Conservation (phyloP, 2,888 invertebrate genomes). For the Mimumesa dahlbomi region DNA sequence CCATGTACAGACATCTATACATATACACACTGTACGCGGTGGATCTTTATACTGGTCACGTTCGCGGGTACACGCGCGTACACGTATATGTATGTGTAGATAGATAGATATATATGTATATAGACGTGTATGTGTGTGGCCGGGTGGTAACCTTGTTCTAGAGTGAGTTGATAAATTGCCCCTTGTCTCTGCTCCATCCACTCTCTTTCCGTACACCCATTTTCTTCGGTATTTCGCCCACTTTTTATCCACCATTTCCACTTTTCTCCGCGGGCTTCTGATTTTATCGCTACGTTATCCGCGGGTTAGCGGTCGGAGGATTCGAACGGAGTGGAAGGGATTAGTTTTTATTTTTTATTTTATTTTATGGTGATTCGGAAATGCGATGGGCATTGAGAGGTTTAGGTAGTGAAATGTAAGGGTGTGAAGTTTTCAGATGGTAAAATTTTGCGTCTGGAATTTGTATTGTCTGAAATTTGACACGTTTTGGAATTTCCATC, state of each 20-base stretch:
- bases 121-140: conserved; percentile 6
- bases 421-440: too few relatives aligned
- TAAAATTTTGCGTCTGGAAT: too few relatives aligned
- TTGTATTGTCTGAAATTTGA: too few relatives aligned
- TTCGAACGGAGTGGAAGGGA: too few relatives aligned
- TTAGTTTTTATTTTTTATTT: too few relatives aligned
- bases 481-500: too few relatives aligned
- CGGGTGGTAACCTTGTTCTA: conserved; percentile 25
- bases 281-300: too few relatives aligned
- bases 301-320: too few relatives aligned
- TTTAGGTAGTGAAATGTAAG: too few relatives aligned
- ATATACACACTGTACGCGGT: not conserved
- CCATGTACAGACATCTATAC: conserved; percentile 4
- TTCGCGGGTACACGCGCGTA: not conserved
- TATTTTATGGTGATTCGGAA: too few relatives aligned
- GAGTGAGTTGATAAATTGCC: conserved; percentile 19
- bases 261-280: too few relatives aligned
- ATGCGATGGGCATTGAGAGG: too few relatives aligned
- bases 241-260: not conserved
- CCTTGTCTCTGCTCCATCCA: conserved; percentile 2
- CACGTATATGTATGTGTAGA: conserved; percentile 4
- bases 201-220: conserved; percentile 1
- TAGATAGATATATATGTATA: not conserved
- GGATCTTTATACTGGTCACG: conserved; percentile 5
- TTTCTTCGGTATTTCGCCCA: not conserved